These are phyloP conservation scores for Ditula angustiorana DNA, from an alignment of 2,888 invertebrate genomes.

Conservation along the genomic window DNA sequence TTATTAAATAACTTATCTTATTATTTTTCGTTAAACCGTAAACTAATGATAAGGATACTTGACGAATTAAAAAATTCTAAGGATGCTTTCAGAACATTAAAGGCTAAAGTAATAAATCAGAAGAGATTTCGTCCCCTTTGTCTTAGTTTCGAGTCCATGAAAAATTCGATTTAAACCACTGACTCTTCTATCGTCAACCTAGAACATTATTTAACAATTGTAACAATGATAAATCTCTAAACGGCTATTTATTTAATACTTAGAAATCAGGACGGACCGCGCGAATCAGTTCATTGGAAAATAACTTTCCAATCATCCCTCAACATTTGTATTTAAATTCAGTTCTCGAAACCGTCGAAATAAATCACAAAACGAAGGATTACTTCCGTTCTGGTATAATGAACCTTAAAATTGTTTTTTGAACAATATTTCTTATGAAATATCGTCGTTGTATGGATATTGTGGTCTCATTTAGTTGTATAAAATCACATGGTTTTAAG, in stretches of 20 bases:
- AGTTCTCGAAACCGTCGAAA: background rate
- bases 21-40: too few species aligned
- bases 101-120: too few species aligned
- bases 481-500: too few species aligned
- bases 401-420: background rate
- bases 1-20: too few species aligned
- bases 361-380: slow-evolving; percentile 8
- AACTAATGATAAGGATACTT: too few species aligned
- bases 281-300: slow-evolving; percentile 4
- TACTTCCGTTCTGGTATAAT: background rate
- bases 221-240: background rate
- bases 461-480: too few species aligned
- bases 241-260: background rate
- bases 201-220: background rate
- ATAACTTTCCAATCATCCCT: slow-evolving; percentile 6
- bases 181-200: background rate
- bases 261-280: background rate
- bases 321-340: slow-evolving; percentile 12
- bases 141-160: background rate
- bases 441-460: too few species aligned
- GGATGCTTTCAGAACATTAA: too few species aligned
- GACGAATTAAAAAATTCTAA: too few species aligned
- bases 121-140: too few species aligned
- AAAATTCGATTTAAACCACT: background rate
- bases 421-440: background rate